Evolutionary conservation across 2,797 vertebrate species (phyloP).

Genomic region (Mallotus villosus): DNA sequence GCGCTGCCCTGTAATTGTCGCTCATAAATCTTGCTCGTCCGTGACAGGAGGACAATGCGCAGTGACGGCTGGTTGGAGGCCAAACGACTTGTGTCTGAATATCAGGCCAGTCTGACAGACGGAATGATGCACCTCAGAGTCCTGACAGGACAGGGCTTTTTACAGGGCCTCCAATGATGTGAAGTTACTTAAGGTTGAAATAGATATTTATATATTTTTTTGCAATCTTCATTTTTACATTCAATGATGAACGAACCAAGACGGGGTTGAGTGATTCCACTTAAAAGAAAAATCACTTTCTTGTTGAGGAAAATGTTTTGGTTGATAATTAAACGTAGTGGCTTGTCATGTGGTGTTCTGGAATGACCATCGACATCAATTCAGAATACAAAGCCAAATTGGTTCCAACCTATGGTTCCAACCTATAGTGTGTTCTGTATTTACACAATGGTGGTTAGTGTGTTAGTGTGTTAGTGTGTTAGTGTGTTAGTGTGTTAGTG

Average conservation of each 20-base stretch:
- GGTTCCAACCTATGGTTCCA: background rate
- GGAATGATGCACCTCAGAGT: conserved; percentile 35
- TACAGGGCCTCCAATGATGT: background rate
- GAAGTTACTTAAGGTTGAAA: background rate
- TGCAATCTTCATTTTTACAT: background rate
- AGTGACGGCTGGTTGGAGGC: conserved; percentile 84
- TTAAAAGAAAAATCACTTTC: background rate
- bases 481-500: background rate
- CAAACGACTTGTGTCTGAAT: conserved; percentile 94
- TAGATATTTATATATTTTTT: background rate
- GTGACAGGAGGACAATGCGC: conserved; percentile 88
- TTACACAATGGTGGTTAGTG: background rate
- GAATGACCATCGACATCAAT: background rate
- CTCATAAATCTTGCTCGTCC: conserved; percentile 90
- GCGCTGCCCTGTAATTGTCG: conserved; percentile 92
- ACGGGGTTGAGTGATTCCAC: background rate
- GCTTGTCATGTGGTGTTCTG: background rate
- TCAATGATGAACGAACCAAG: background rate
- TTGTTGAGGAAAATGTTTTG: background rate
- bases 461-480: background rate
- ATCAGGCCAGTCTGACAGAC: conserved; percentile 74
- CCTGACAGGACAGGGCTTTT: conserved; percentile 73
- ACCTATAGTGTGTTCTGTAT: background rate
- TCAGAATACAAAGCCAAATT: conserved; percentile 20
- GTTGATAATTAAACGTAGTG: background rate